phyloP scores from a whole-genome alignment of 2,113 vertebrate genomes.

The Trachemys scripta region DNA sequence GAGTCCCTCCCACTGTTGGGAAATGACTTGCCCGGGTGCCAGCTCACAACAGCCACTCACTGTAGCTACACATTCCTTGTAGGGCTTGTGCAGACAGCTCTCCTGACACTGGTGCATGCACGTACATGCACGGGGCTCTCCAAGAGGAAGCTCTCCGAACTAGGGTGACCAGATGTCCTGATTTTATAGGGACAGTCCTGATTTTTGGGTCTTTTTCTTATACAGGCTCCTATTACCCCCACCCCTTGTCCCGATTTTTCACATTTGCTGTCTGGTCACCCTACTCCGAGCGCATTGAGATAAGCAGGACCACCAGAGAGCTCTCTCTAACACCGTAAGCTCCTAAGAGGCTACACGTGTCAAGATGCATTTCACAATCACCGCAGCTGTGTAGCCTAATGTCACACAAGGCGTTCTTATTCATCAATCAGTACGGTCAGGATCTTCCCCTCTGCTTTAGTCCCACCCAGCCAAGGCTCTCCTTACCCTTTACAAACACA shows the following conservation, averaged over 20 bases:
- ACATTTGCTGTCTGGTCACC: too few species aligned
- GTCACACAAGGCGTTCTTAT: background rate
- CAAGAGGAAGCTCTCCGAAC: background rate
- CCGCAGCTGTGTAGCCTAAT: background rate
- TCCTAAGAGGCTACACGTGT: background rate
- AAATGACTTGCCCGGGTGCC: background rate
- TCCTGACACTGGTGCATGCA: background rate
- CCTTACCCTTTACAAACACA: background rate
- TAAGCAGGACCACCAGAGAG: background rate
- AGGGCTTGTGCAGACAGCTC: background rate
- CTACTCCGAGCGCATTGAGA: background rate
- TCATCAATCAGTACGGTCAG: background rate
- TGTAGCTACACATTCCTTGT: background rate
- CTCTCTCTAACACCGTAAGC: background rate
- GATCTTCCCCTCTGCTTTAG: background rate
- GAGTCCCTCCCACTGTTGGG: conserved; percentile 34
- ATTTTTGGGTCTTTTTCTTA: too few species aligned
- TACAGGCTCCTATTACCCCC: too few species aligned
- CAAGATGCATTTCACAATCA: background rate
- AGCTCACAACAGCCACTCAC: background rate
- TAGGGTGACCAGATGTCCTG: too few species aligned
- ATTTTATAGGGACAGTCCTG: too few species aligned
- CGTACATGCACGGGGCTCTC: background rate
- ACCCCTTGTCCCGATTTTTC: too few species aligned
- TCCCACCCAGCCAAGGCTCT: accelerated